Conservation (phyloP, 2,888 invertebrate genomes). For the Stenotaenia linearis region DNA sequence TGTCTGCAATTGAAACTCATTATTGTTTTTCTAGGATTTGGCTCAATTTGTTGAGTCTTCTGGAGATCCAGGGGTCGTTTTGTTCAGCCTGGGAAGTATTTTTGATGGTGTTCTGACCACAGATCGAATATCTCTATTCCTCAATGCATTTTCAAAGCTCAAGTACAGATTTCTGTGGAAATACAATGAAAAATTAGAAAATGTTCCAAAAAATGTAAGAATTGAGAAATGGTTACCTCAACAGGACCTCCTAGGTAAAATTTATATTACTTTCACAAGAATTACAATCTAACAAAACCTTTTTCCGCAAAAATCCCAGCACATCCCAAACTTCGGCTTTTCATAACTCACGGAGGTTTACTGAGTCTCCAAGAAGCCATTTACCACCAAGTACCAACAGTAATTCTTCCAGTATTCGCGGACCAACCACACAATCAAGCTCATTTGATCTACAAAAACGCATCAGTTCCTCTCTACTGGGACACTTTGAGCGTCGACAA, state of each 20-base stretch:
- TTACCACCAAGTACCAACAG: not conserved
- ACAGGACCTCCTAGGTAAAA: conserved; percentile 17
- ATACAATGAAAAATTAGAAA: not conserved
- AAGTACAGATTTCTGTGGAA: conserved; percentile 7
- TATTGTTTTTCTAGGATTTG: not conserved
- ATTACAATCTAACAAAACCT: too few species aligned
- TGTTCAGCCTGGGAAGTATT: not conserved
- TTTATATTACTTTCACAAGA: too few species aligned
- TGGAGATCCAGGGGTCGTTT: not conserved
- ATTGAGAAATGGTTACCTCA: not conserved
- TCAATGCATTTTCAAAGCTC: not conserved
- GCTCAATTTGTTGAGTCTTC: not conserved
- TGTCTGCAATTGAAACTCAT: not conserved
- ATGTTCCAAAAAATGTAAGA: conserved; percentile 5
- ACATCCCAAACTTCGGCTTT: not conserved
- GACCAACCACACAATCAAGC: not conserved
- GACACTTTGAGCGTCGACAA: not conserved
- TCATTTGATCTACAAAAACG: not conserved
- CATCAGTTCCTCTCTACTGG: not conserved
- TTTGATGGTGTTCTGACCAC: not conserved
- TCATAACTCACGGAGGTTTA: conserved; percentile 19
- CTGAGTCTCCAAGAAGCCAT: conserved; percentile 3
- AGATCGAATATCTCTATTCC: not conserved
- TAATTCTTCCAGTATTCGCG: not conserved
- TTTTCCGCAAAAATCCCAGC: too few species aligned